Evolutionary conservation across 2,113 vertebrate genomes (phyloP), one percentile per base, ranked within the genome.

Genomic region (Enhydra lutris): DNA sequence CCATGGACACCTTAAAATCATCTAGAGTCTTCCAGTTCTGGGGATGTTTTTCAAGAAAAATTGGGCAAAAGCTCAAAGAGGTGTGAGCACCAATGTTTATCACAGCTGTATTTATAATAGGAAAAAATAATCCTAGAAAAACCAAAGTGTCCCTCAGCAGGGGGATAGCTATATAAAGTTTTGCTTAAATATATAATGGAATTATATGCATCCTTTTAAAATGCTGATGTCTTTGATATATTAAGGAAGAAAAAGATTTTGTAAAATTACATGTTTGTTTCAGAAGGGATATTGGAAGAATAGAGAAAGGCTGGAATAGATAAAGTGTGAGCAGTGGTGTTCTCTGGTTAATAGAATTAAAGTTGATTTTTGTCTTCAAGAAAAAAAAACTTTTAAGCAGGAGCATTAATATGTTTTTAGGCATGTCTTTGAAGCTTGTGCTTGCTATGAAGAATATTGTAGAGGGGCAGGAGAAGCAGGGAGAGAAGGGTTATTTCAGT

Each of bases 351-450:
- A 17, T 45, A 85, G 71, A 89, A 92, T 91, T 94, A 79, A 57
- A 89, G 50, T 18, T 76, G 71, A 74, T 71, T 93, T 94, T 96
- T 93, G 74, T 76, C 61, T 88, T 80, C 15, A 85, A 83, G 89
- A 84, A 59, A 42, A 67, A 67, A 67, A 89, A 29, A 69, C 15
- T 63, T 92, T 89, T 79, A 87, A 78, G 80, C 31, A 82, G 39
- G 74, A 95, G 39, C 5, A 65, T 36, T 36, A 86, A 67, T 31
- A 31, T 31, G 23, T 55, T 91, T 47, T 95, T 23, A 71, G 65
- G 59, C 65, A 71, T 29, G 7, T 7, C 80, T 87, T 80, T 89
- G 47, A 71, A 95, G 50, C 31, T 76, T 23, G 2, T 82, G 31
- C 42, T 34, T 26, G 34, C 74, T 78, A 15, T 4, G 21, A 71